These are phyloP conservation scores for Oasisia sp. DNA, from an alignment of 2,888 invertebrate genomes.

Conservation along the genomic window DNA sequence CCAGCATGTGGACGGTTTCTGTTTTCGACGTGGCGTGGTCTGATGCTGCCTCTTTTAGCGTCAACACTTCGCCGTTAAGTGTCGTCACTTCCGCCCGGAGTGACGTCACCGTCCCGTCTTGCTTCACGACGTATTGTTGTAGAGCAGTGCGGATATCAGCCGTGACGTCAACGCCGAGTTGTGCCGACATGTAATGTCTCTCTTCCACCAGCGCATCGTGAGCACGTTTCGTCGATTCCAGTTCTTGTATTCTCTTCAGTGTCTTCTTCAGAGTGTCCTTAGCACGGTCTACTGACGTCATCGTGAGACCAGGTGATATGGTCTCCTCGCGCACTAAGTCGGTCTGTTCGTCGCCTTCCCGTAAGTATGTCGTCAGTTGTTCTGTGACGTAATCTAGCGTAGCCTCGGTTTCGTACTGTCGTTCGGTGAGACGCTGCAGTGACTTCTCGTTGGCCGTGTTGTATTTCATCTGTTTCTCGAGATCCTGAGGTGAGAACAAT, in stretches of 20 bases:
- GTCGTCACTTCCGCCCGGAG: neutral
- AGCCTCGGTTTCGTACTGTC: constrained; percentile 7
- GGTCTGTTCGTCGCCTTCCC: neutral
- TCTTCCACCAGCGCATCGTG: neutral
- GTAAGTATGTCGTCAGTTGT: neutral
- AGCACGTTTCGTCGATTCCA: neutral
- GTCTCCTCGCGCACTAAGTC: neutral
- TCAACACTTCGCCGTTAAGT: neutral
- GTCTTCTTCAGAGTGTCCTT: neutral
- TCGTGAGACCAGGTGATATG: neutral
- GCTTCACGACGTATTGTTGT: neutral
- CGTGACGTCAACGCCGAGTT: neutral
- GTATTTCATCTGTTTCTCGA: constrained; percentile 19
- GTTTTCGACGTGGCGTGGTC: neutral
- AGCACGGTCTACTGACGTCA: neutral
- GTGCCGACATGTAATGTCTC: neutral
- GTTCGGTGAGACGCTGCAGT: constrained; percentile 23
- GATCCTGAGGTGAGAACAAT: constrained; percentile 8
- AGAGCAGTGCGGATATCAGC: neutral
- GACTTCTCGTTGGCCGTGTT: constrained; percentile 26
- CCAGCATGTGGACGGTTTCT: neutral
- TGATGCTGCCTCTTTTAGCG: neutral
- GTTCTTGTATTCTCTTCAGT: neutral
- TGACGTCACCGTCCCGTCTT: neutral
- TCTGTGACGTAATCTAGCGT: constrained; percentile 8